Percentiles rank a stretch among this genome's conserved stretches.
phyloP scores from a whole-genome alignment of 2,888 invertebrate genomes.

The Junonia oenone region DNA sequence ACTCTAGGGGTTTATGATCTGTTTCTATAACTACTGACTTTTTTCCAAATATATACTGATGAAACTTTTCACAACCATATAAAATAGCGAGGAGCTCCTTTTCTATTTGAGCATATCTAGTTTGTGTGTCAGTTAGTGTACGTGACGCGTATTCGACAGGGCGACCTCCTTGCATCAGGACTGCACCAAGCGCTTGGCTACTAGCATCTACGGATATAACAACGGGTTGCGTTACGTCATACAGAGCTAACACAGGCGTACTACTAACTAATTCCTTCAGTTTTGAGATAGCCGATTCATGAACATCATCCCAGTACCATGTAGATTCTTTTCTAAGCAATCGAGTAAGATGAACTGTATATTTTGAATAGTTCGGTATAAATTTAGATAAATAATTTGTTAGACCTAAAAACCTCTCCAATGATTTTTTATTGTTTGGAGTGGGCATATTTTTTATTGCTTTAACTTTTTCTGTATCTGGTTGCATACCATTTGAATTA shows the following conservation, averaged over 20 bases:
- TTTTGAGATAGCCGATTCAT: slow-evolving; percentile 3
- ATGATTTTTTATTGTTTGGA: slow-evolving; percentile 6
- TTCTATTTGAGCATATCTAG: slow-evolving; percentile 33
- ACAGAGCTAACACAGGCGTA: slow-evolving; percentile 28
- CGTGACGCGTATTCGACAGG: slow-evolving; percentile 28
- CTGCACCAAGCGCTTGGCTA: slow-evolving; percentile 22
- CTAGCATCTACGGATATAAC: slow-evolving; percentile 33
- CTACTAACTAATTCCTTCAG: slow-evolving; percentile 11
- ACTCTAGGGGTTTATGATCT: slow-evolving; percentile 37
- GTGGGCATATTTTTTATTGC: slow-evolving; percentile 10
- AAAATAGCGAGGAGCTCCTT: slow-evolving; percentile 36
- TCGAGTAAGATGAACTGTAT: slow-evolving; percentile 1
- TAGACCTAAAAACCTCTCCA: slow-evolving; percentile 29
- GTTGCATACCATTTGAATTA: background rate
- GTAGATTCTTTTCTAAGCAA: slow-evolving; percentile 18
- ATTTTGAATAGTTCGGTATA: slow-evolving; percentile 32
- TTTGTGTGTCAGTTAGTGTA: slow-evolving; percentile 28
- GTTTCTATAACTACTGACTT: slow-evolving; percentile 24
- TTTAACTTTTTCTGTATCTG: slow-evolving; percentile 1
- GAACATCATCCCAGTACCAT: slow-evolving; percentile 22
- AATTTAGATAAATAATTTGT: slow-evolving; percentile 30
- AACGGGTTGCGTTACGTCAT: slow-evolving; percentile 12
- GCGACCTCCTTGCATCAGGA: slow-evolving; percentile 25
- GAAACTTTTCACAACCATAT: slow-evolving; percentile 31
- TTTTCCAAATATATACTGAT: slow-evolving; percentile 35